phyloP scores from a whole-genome alignment of 2,888 invertebrate species.

The Chymomyza fuscimana region DNA sequence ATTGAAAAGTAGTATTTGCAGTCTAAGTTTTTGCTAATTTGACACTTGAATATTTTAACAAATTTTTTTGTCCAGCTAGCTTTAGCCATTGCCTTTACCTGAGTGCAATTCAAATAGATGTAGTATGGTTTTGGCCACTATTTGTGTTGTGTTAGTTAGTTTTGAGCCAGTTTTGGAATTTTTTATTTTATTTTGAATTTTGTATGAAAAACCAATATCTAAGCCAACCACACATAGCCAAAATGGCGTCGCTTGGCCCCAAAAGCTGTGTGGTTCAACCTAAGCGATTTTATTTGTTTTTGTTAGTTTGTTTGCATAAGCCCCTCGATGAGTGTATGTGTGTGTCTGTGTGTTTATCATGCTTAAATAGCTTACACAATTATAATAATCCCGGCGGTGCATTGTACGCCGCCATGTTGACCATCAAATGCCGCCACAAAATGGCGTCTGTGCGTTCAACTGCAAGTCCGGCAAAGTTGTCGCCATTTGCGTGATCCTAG shows the following conservation, averaged over 20 bases:
- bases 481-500: neutral
- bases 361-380: conserved; percentile 57
- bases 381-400: conserved; percentile 45
- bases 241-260: neutral
- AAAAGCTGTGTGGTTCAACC: conserved; percentile 14
- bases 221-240: conserved; percentile 37
- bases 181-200: conserved; percentile 13
- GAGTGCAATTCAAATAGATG: conserved; percentile 20
- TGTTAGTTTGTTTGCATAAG: conserved; percentile 4
- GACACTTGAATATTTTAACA: conserved; percentile 53
- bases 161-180: conserved; percentile 6
- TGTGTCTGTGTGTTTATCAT: conserved; percentile 34
- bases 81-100: neutral
- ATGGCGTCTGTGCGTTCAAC: conserved; percentile 19
- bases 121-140: conserved; percentile 20
- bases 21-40: conserved; percentile 50
- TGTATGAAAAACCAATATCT: conserved; percentile 52
- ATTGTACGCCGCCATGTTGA: conserved; percentile 14
- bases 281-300: conserved; percentile 17
- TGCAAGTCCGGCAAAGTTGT: neutral
- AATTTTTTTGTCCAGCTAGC: neutral
- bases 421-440: conserved; percentile 36
- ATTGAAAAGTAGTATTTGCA: conserved; percentile 47
- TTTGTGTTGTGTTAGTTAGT: conserved; percentile 30
- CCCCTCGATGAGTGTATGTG: conserved; percentile 12